Conservation (phyloP, 2,888 invertebrate genomes). For the Brachyptera putata region DNA sequence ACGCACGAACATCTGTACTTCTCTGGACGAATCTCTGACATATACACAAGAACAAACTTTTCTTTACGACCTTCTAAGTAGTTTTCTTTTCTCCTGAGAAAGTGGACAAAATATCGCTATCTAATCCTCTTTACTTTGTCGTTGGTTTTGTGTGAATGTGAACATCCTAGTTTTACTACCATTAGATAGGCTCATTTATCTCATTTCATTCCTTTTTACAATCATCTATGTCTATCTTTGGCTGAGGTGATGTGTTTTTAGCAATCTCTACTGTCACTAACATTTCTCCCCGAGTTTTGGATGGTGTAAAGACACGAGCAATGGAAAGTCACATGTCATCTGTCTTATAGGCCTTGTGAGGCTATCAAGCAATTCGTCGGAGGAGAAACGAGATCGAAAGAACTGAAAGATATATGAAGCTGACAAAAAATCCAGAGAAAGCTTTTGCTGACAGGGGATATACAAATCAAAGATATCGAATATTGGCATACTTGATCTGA, state of each 20-base stretch:
- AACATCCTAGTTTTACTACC: not conserved
- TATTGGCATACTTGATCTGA: too few species aligned
- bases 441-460: too few species aligned
- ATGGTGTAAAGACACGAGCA: not conserved
- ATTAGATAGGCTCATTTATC: not conserved
- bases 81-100: not conserved
- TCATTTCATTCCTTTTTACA: not conserved
- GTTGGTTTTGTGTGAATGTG: too few species aligned
- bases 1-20: too few species aligned
- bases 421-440: too few species aligned
- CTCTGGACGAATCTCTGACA: too few species aligned
- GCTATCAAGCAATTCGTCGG: not conserved
- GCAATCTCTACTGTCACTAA: not conserved
- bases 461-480: too few species aligned
- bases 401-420: not conserved
- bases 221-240: not conserved
- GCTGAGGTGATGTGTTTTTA: not conserved
- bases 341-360: not conserved
- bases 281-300: not conserved
- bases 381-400: not conserved
- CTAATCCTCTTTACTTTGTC: too few species aligned
- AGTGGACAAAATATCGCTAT: not conserved
- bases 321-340: conserved; percentile 6
- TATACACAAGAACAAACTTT: too few species aligned
- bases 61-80: not conserved